These are phyloP conservation scores for Acanthosepion pharaonis DNA, from an alignment of 2,888 invertebrate genomes.

Conservation along the genomic window DNA sequence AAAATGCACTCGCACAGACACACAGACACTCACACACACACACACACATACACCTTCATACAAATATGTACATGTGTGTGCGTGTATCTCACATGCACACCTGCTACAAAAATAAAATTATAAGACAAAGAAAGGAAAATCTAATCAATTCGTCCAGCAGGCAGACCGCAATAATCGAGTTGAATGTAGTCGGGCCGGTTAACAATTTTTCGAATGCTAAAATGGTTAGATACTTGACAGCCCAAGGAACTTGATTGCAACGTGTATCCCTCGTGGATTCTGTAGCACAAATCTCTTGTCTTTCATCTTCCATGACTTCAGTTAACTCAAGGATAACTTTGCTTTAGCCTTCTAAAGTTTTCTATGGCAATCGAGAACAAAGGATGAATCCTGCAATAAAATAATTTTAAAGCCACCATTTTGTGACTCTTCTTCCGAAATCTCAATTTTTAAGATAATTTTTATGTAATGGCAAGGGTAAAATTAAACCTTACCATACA, in stretches of 20 bases:
- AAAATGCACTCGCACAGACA: background rate
- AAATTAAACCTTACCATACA: no score
- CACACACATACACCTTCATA: background rate
- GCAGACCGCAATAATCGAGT: background rate
- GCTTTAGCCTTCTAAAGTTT: background rate
- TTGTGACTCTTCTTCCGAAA: no score
- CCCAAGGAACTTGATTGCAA: background rate
- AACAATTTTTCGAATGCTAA: background rate
- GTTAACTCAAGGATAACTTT: background rate
- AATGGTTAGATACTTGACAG: slow-evolving; percentile 5
- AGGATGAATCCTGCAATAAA: background rate
- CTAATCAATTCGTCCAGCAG: background rate
- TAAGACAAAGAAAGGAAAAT: background rate
- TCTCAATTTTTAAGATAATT: no score
- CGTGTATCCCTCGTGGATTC: background rate
- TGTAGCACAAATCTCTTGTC: background rate
- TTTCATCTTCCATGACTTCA: background rate
- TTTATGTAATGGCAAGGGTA: no score
- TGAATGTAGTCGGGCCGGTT: background rate
- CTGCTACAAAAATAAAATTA: background rate
- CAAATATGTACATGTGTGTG: background rate
- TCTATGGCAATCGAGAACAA: background rate
- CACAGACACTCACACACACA: background rate
- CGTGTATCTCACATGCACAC: background rate
- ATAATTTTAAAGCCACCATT: background rate